A percentile compares a stretch with the other conserved stretches of the same genome.
These are phyloP conservation scores for Anarhynchus alexandrinus DNA, from an alignment of 2,113 vertebrate species.

Conservation along the genomic window DNA sequence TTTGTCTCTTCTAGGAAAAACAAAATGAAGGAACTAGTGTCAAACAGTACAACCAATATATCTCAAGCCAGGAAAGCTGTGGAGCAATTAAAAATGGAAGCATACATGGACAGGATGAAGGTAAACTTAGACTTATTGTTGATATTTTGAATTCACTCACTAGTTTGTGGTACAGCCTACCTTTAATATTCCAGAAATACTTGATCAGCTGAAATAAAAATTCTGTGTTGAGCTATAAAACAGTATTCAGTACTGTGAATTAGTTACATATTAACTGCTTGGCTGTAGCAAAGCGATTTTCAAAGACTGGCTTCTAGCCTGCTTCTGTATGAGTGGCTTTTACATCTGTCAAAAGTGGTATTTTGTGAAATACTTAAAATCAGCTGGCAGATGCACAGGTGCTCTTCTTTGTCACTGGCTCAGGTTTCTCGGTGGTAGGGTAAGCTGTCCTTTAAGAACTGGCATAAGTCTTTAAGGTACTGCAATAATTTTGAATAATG, in stretches of 20 bases:
- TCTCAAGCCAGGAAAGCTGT: constrained; percentile 96
- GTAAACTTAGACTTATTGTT: constrained; percentile 61
- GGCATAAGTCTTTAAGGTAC: not conserved
- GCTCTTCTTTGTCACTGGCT: not conserved
- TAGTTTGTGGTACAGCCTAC: not conserved
- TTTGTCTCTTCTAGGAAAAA: constrained; percentile 65
- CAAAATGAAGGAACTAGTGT: constrained; percentile 88
- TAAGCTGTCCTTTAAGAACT: not conserved
- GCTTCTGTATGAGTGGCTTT: not conserved
- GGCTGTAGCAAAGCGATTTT: not conserved
- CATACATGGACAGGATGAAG: constrained; percentile 98
- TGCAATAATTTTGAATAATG: not conserved
- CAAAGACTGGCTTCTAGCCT: not conserved
- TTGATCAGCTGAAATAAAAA: not conserved
- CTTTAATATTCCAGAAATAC: not conserved
- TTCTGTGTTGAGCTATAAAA: not conserved
- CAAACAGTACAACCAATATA: constrained; percentile 93
- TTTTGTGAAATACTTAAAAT: not conserved
- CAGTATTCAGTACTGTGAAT: not conserved
- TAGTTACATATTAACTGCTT: not conserved
- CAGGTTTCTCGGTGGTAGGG: not conserved
- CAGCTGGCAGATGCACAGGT: not conserved
- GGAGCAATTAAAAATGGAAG: constrained; percentile 99
- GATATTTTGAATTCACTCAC: not conserved
- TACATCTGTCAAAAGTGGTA: not conserved